A percentile compares a stretch with the other conserved stretches of the same genome.
phyloP scores from a whole-genome alignment of 2,888 invertebrate species.

The Crepidodera aurea region DNA sequence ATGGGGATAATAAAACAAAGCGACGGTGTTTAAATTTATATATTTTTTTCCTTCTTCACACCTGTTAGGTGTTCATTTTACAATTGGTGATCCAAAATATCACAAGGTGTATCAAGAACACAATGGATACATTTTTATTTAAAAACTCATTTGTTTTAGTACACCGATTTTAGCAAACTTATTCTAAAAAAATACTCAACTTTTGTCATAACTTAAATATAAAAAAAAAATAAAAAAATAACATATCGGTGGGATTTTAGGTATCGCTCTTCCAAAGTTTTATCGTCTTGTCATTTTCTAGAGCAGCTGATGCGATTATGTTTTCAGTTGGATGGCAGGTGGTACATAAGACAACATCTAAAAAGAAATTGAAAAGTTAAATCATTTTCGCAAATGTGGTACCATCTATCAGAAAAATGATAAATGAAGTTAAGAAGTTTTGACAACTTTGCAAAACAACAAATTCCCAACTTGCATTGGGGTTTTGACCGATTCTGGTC shows the following conservation, averaged over 20 bases:
- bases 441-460: too few species aligned
- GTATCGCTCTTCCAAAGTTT: constrained; percentile 99
- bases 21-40: not conserved
- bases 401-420: too few species aligned
- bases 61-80: not conserved
- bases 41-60: not conserved
- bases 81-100: not conserved
- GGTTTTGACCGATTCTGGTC: too few species aligned
- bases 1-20: not conserved
- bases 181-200: constrained; percentile 19
- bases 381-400: too few species aligned
- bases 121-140: not conserved
- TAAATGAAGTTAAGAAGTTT: too few species aligned
- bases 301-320: constrained; percentile 97
- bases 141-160: not conserved
- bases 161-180: constrained; percentile 12
- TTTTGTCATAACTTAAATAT: constrained; percentile 12
- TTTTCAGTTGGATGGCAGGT: constrained; percentile 99
- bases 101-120: not conserved
- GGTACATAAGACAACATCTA: constrained; percentile 92
- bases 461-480: too few species aligned
- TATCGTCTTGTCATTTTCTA: constrained; percentile 98
- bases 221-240: constrained; percentile 1
- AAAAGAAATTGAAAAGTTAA: too few species aligned
- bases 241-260: constrained; percentile 59